Base-by-base conservation (phyloP, 1,140 invertebrate genomes). In the Drosophila bocqueti region DNA sequence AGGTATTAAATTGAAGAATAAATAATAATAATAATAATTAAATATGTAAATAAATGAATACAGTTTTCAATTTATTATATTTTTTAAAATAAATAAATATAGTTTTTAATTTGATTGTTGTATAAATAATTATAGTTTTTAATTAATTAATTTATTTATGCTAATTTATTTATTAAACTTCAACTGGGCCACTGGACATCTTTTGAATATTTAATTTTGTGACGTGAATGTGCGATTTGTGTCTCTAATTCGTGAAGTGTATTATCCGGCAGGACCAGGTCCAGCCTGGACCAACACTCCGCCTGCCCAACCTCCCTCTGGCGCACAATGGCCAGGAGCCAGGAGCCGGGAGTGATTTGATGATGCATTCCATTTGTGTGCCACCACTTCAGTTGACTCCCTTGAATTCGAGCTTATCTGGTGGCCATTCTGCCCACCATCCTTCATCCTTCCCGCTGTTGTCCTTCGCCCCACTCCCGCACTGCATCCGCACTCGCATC, bases 371-470 rank as follows among this genome's bases (percentile, higher is more conserved):
- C 63, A 63, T 74, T 81, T 85, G 78, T 75, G 42, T 74, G 38
- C 47, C 78, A 58, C 68, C 78, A 85, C 82, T 85, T 81, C 55
- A 75, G 82, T 75, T 85, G 67, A 84, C 81, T 71, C 82, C 83
- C 79, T 78, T 78, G 68, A 64, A 75, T 63, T 78, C 50, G 47
- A 58, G 59, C 75, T 60, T 38, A 83, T 59, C 69, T 67, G 71
- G 58, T 63, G 71, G 65, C 57, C 46, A 46, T 15, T 18, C 36
- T 24, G 18, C 18, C 40, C 47, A 21, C 3, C 16, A 11, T 13
- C 21, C 43, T 31, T 16, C 24, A 29, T 49, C 26, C 47, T 16
- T 26, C 24, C 64, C 38, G 18, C 5, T 38, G 31, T 55, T 55
- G 52, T 38, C 54, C 54, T 26, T 40, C 38, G 10, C 26, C 15